phyloP scores from a whole-genome alignment of 2,888 invertebrate genomes.

The Caenorhabditis virilis region DNA sequence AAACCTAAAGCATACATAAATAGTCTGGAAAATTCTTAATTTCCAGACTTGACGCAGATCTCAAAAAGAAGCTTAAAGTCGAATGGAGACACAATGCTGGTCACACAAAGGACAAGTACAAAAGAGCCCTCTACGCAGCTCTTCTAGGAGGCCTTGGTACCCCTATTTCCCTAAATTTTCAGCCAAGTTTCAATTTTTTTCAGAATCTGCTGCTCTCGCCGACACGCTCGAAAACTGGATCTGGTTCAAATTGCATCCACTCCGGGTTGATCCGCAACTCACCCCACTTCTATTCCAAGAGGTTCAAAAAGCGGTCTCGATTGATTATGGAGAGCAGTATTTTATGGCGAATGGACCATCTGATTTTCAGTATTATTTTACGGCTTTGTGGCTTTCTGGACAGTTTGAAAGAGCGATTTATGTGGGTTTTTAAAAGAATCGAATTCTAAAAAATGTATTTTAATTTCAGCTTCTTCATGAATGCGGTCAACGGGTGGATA shows the following conservation, averaged over 20 bases:
- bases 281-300: slow-evolving; percentile 54
- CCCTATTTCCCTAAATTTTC: slow-evolving; percentile 8
- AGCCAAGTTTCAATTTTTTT: neutral
- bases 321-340: slow-evolving; percentile 65
- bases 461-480: slow-evolving; percentile 41
- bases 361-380: slow-evolving; percentile 57
- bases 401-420: slow-evolving; percentile 64
- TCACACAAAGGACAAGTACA: slow-evolving; percentile 54
- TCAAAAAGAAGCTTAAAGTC: slow-evolving; percentile 56
- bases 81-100: slow-evolving; percentile 63
- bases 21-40: neutral
- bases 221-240: slow-evolving; percentile 67
- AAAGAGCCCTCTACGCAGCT: slow-evolving; percentile 59
- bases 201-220: slow-evolving; percentile 35
- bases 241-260: slow-evolving; percentile 59
- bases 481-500: slow-evolving; percentile 50
- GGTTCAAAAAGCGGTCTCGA: slow-evolving; percentile 60
- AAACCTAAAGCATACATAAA: neutral
- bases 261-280: slow-evolving; percentile 56
- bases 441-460: neutral
- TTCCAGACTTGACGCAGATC: slow-evolving; percentile 50
- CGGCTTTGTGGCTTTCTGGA: slow-evolving; percentile 63
- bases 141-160: slow-evolving; percentile 58
- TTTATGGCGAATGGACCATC: slow-evolving; percentile 59
- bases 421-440: slow-evolving; percentile 23